Evolutionary conservation across 1,140 invertebrate species (phyloP).

Genomic region (Oryzaephilus surinamensis): DNA sequence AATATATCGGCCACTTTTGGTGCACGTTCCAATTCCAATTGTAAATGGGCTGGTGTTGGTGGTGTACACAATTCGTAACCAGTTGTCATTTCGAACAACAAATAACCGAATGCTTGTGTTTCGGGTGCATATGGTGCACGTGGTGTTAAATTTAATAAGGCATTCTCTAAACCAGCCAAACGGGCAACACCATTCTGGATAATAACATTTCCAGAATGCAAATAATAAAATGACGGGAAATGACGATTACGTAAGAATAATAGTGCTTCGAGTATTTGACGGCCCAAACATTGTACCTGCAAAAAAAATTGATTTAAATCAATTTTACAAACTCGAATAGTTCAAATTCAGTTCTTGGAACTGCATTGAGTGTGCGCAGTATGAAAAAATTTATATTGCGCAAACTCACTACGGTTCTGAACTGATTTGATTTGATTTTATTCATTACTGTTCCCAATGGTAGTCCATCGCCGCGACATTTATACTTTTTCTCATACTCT

Average conservation of each 20-base stretch:
- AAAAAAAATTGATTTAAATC: constrained; percentile 4
- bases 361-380: no score
- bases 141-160: constrained; percentile 66
- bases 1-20: constrained; percentile 71
- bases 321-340: no score
- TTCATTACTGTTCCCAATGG: constrained; percentile 25
- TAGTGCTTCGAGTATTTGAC: constrained; percentile 79
- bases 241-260: constrained; percentile 78
- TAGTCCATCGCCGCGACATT: constrained; percentile 23
- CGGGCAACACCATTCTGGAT: constrained; percentile 80
- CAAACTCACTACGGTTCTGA: no score
- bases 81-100: constrained; percentile 84
- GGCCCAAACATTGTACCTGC: constrained; percentile 74
- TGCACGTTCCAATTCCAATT: constrained; percentile 59
- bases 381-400: no score
- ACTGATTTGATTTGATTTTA: not conserved
- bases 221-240: constrained; percentile 74
- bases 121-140: constrained; percentile 50
- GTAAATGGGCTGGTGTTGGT: constrained; percentile 57
- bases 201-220: constrained; percentile 80
- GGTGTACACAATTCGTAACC: constrained; percentile 68
- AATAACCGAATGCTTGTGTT: constrained; percentile 67
- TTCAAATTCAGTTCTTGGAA: no score
- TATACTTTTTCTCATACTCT: constrained; percentile 27
- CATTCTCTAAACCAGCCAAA: constrained; percentile 73